Conservation (phyloP, 2,113 vertebrate species). For the Polyodon spathula region DNA sequence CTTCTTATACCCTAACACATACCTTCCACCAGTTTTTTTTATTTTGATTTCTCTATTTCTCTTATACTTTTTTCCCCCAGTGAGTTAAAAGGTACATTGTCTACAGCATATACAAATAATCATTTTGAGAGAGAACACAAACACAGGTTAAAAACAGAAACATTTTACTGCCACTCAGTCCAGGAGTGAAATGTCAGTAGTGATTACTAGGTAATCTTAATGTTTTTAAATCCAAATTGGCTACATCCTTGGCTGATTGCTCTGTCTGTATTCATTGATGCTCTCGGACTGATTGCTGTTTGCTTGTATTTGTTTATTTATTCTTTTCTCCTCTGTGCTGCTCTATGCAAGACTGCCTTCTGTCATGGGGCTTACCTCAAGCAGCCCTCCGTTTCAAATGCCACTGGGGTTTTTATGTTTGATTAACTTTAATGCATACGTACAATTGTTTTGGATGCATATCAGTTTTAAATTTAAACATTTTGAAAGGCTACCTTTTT, state of each 20-base stretch:
- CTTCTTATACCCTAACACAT: too few species aligned
- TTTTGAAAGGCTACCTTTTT: not conserved
- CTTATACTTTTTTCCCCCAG: too few species aligned
- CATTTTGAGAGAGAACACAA: too few species aligned
- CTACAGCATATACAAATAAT: too few species aligned
- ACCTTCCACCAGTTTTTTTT: too few species aligned
- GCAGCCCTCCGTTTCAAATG: not conserved
- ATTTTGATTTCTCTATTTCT: too few species aligned
- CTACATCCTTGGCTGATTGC: not conserved
- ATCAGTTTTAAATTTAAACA: not conserved
- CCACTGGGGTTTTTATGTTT: not conserved
- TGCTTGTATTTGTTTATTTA: not conserved
- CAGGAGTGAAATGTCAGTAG: slow-evolving; percentile 10
- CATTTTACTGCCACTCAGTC: not conserved
- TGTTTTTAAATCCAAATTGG: not conserved
- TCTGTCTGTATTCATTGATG: not conserved
- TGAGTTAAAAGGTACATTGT: too few species aligned
- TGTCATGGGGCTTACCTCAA: not conserved
- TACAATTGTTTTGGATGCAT: not conserved
- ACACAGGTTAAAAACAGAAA: not conserved
- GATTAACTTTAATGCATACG: slow-evolving; percentile 7
- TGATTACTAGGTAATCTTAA: not conserved
- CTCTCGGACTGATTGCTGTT: not conserved
- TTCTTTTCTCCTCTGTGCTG: not conserved
- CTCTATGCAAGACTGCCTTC: not conserved